Evolutionary conservation across 2,113 vertebrate species (phyloP), one percentile per base, ranked within the genome.

Genomic region (Asarcornis scutulata): DNA sequence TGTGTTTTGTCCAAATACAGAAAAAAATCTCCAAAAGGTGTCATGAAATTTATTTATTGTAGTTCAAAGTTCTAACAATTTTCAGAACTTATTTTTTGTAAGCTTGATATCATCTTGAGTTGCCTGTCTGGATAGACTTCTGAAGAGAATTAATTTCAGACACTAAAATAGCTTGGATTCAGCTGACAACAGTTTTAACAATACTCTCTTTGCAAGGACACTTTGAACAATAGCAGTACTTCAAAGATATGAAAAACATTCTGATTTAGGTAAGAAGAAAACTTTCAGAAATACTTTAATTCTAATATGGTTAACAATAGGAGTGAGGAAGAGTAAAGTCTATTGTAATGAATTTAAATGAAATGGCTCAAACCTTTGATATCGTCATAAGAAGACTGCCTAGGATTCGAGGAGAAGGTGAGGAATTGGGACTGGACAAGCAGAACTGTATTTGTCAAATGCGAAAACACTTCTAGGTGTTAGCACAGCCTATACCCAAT

Each of bases 251-350:
- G 42, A 52, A 62, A 3, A 3, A 6, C 2, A 7, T 5, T 32
- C 9, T 58, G 29, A 13, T 26, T 38, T 44, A 77, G 14, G 11
- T 10, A 74, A 58, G 17, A 13, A 16, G 5, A 53, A 36, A 62
- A 25, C 7, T 52, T 80, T 42, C 6, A 53, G 13, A 59, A 84
- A 58, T 12, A 53, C 16, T 25, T 58, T 32, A 66, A 38, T 2
- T 27, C 4, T 17, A 20, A 7, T 3, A 2, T 4, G 1, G 44
- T 83, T 40, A 55, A 25, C 5, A 76, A 18, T 0, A 25, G 16
- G 13, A 59, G 17, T 2, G 5, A 23, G 5, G 26, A 60, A 53
- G 52, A 60, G 38, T 29, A 58, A 23, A 46, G 15, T 17, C 11
- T 74, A 29, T 25, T 79, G 15, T 36, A 50, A 36, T 29, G 14